Evolutionary conservation across 2,113 vertebrate species (phyloP).

Genomic region (Myiopsitta monachus): DNA sequence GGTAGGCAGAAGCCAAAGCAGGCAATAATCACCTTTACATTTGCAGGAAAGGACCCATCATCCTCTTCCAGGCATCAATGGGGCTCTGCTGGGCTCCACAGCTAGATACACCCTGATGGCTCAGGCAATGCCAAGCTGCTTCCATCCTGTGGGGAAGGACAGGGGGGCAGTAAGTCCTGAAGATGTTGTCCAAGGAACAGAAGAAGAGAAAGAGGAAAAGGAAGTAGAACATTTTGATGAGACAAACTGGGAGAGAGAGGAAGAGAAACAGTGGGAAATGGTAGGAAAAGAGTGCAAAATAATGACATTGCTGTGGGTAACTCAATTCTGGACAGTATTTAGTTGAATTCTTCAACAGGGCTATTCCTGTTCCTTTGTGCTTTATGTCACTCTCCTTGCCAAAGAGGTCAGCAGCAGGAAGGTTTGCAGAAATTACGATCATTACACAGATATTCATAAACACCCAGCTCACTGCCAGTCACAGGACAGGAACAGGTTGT

Average conservation of each 20-base stretch:
- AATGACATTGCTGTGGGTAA: neutral
- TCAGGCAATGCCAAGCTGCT: neutral
- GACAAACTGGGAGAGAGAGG: neutral
- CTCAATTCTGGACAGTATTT: neutral
- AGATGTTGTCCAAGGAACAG: neutral
- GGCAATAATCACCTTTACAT: accelerated
- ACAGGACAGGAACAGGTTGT: neutral
- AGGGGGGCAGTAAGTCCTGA: neutral
- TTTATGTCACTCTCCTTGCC: neutral
- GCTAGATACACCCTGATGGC: accelerated
- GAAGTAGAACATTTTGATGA: neutral
- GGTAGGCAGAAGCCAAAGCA: neutral
- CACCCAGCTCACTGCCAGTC: neutral
- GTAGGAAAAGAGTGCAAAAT: neutral
- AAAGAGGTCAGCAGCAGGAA: neutral
- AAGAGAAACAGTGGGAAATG: neutral
- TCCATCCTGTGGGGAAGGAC: neutral
- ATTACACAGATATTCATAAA: neutral
- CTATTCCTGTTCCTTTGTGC: neutral
- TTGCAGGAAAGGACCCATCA: accelerated
- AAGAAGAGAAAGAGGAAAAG: neutral
- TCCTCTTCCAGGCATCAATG: neutral
- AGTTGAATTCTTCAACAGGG: neutral
- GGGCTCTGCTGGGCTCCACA: neutral
- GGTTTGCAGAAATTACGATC: neutral